Evolutionary conservation across 2,888 invertebrate genomes (phyloP), one percentile per base, ranked within the genome.

Genomic region (Xylophagus ater): DNA sequence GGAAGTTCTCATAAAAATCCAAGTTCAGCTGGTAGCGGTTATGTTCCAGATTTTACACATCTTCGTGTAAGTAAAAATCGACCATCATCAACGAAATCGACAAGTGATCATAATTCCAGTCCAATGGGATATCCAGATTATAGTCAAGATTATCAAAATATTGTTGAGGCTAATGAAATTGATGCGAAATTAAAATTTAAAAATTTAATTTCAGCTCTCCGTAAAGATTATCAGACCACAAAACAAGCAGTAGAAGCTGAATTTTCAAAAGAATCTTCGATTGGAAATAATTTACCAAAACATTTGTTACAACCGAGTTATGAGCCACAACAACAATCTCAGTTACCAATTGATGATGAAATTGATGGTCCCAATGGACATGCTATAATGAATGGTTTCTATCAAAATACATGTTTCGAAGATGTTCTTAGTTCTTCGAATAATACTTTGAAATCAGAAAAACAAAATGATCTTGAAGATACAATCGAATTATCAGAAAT

Each of bases 141-240:
- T 18, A n/a, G 7, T 7, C 31, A 14, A 18, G 36, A 42, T 17
- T 36, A 43, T n/a, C 30, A 37, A 21, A 42, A 42, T 24, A 7
- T 39, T 4, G 20, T 31, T 6, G 35, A 41, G 8, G 33, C 37
- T 4, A 36, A 41, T 13, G 36, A 39, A 13, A 28, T 25, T n/a
- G 28, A 36, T 29, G 20, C 39, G 14, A 37, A 45, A 7, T 20
- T 23, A 14, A 45, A 45, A 25, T 45, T 41, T 19, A 45, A 57
- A 37, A 51, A 53, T 20, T 53, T 60, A 12, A 56, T 59, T 4
- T 55, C 54, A 6, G 60, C 59, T 0, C 43, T 60, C 1, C 48
- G 56, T 4, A 57, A 57, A 25, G 57, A 58, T 23, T 55, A 51
- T 20, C 43, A 35, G 7, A n/a, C 39, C 1, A 37, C 37, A 2